These are phyloP conservation scores for Misgurnus mizolepis DNA, from an alignment of 2,113 vertebrate species.

Conservation along the genomic window DNA sequence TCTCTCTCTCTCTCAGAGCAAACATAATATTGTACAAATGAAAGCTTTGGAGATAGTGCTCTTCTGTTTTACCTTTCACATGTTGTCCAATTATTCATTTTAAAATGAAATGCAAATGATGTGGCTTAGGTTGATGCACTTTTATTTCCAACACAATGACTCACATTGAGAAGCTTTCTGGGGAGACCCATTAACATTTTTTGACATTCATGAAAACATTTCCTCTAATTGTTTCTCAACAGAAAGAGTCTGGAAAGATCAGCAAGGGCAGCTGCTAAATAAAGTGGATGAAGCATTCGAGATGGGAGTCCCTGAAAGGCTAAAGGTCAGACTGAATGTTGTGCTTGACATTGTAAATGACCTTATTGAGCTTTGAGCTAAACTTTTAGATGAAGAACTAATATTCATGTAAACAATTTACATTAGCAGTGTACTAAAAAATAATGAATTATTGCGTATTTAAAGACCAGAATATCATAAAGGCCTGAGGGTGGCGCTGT, in stretches of 20 bases:
- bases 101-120: conserved; percentile 49
- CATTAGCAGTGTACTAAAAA: too few species aligned
- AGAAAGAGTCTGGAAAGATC: too few species aligned
- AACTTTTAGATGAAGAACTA: too few species aligned
- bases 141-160: conserved; percentile 45
- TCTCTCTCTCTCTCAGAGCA: neutral
- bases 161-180: conserved; percentile 30
- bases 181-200: conserved; percentile 31
- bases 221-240: conserved; percentile 29
- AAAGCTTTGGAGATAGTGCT: neutral
- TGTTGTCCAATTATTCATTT: conserved; percentile 31
- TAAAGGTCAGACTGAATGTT: conserved; percentile 25
- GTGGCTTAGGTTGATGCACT: conserved; percentile 49
- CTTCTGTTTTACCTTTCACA: conserved; percentile 29
- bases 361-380: neutral
- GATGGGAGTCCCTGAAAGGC: conserved; percentile 15
- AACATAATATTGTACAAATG: neutral
- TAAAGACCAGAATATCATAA: too few species aligned
- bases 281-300: conserved; percentile 10
- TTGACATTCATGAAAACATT: conserved; percentile 36
- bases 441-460: too few species aligned
- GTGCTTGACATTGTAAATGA: conserved; percentile 22
- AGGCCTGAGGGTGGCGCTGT: too few species aligned
- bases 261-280: conserved; percentile 19
- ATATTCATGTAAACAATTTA: too few species aligned